Percentiles rank a stretch among this genome's conserved stretches.
phyloP scores from a whole-genome alignment of 2,113 vertebrate genomes.

The Mustela lutreola region DNA sequence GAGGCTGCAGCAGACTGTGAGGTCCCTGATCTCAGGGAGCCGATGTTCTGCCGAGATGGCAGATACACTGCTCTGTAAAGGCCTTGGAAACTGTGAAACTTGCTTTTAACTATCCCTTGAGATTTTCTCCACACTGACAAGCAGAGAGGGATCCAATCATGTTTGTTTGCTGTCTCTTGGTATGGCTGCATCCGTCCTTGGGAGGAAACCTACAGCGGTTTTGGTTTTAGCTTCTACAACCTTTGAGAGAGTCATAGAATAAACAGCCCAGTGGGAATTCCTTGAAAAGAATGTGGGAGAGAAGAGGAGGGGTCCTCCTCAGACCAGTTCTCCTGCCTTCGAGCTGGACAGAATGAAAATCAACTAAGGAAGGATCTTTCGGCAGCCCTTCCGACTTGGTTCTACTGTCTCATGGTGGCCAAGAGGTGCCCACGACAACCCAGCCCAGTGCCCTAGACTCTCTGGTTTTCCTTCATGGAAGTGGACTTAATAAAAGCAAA shows the following conservation, averaged over 20 bases:
- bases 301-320: neutral
- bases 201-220: neutral
- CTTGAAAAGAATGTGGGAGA: neutral
- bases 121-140: neutral
- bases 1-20: neutral
- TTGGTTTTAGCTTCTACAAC: conserved; percentile 19
- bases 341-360: neutral
- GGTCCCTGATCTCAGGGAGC: neutral
- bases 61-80: rapidly evolving
- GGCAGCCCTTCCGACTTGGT: no score
- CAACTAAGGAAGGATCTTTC: neutral
- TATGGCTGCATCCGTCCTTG: neutral
- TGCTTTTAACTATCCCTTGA: conserved; percentile 12
- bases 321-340: neutral
- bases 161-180: neutral
- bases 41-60: neutral
- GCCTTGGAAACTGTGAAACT: neutral
- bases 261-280: neutral
- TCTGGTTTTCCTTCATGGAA: conserved; percentile 44
- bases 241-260: neutral
- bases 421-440: neutral
- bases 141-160: neutral
- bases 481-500: conserved; percentile 55
- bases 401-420: neutral
- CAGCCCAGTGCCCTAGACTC: neutral